A percentile compares a stretch with the other conserved stretches of the same genome.
phyloP scores from a whole-genome alignment of 2,888 invertebrate species.

The Merodon equestris region DNA sequence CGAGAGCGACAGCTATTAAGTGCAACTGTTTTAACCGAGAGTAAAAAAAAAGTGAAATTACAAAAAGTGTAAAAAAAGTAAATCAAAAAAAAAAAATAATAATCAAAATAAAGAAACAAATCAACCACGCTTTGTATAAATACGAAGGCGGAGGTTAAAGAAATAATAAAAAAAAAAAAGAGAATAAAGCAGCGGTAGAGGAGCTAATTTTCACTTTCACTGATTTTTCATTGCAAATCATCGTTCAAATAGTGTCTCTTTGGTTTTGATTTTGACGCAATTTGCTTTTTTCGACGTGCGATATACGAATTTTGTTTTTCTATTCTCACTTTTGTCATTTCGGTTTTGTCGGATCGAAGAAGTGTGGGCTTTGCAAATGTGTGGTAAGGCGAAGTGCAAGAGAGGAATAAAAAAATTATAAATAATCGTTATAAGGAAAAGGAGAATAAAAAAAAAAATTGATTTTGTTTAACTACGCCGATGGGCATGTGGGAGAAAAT shows the following conservation, averaged over 20 bases:
- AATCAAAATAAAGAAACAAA: constrained; percentile 30
- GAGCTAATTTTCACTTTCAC: constrained; percentile 64
- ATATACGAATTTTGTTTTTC: constrained; percentile 15
- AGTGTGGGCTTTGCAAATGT: constrained; percentile 32
- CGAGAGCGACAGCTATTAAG: constrained; percentile 10
- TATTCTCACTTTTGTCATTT: no score
- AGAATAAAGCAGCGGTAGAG: constrained; percentile 26
- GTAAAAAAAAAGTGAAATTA: constrained; percentile 49
- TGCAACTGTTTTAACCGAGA: constrained; percentile 20
- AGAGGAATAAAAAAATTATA: constrained; percentile 4
- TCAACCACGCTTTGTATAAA: constrained; percentile 5
- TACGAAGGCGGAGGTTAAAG: no score
- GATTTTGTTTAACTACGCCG: neutral
- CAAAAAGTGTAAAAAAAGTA: constrained; percentile 20
- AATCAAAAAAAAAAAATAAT: constrained; percentile 13
- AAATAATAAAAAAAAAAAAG: constrained; percentile 1
- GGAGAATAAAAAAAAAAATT: constrained; percentile 7
- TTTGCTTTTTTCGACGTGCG: neutral
- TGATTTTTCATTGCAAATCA: constrained; percentile 59
- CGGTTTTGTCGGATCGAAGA: neutral
- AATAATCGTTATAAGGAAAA: constrained; percentile 18
- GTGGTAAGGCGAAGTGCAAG: constrained; percentile 45
- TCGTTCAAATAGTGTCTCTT: constrained; percentile 21
- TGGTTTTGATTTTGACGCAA: no score
- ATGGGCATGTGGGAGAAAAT: constrained; percentile 19